Conservation (phyloP, 2,888 invertebrate species). For the Drosophila kuntzei region DNA sequence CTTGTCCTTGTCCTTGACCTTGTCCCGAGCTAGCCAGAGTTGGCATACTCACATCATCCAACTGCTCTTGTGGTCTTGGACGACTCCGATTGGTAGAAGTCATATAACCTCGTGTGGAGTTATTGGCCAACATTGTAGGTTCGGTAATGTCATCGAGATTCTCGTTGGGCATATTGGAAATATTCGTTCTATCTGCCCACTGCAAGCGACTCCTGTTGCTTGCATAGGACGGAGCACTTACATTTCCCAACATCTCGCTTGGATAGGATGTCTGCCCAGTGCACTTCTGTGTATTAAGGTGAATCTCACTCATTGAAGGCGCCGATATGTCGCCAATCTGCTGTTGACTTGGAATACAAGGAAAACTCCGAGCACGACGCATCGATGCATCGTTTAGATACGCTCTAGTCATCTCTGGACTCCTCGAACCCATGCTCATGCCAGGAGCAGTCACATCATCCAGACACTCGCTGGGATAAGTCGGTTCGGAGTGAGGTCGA, state of each 20-base stretch:
- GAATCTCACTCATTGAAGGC: conserved; percentile 21
- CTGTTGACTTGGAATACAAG: conserved; percentile 32
- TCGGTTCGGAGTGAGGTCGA: background rate
- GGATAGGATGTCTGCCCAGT: conserved; percentile 27
- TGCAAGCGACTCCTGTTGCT: background rate
- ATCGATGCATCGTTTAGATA: background rate
- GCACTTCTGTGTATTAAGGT: background rate
- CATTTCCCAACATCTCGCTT: conserved; percentile 16
- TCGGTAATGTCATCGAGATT: conserved; percentile 12
- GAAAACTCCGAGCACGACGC: conserved; percentile 37
- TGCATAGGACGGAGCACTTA: conserved; percentile 30
- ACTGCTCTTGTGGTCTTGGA: background rate
- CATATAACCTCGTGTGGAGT: background rate
- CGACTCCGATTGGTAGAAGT: background rate
- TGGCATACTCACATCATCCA: conserved; percentile 4
- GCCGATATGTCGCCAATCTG: conserved; percentile 34
- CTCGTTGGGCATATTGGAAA: background rate
- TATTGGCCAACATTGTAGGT: conserved; percentile 10
- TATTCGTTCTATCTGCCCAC: background rate
- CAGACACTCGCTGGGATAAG: conserved; percentile 13
- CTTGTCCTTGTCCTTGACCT: background rate
- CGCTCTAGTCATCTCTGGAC: background rate
- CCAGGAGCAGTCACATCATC: conserved; percentile 6
- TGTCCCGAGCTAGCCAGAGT: conserved; percentile 1
- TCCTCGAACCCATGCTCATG: background rate